Base-by-base conservation (phyloP, 2,113 vertebrate genomes). In the Pipa parva region DNA sequence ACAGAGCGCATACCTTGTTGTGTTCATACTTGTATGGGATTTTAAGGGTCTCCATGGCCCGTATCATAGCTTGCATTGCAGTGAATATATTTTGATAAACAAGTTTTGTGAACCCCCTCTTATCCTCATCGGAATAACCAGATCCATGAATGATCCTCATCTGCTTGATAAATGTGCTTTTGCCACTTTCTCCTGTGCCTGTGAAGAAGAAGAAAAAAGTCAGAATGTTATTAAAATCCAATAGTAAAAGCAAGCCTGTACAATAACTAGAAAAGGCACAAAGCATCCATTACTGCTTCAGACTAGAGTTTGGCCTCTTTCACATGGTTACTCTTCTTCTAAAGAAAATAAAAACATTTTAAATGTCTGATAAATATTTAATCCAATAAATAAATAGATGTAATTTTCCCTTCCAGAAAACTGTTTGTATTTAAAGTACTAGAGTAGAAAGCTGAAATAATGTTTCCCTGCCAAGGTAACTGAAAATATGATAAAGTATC, bases 11-110 rank as follows among this genome's bases (percentile, higher is more conserved):
- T 84, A 98, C 95, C 93, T 95, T 88, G 75, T 95, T 98, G 77
- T 90, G 76, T 62, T 94, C 90, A 55, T 89, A 88, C 78, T 90
- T 94, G 87, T 97, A 98, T 8, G 90, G 90, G 76, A 98, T 97
- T 82, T 92, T 91, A 72, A 98, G 87, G 0, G 90, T 87, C 57
- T 88, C 92, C 95, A 95, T 97, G 63, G 95, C 95, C 73, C 88
- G 91, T 80, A 97, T 92, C 94, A 98, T 97, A 73, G 95, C 84
- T 84, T 98, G 95, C 91, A 95, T 90, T 73, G 96, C 91, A 15
- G 93, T 98, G 84, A 97, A 93, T 84, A 98, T 95, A 88, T 98
- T 98, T 89, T 98, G 95, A 80, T 93, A 96, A 68, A 98, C 93
- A 77, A 98, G 67, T 80, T 90, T 91, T 54, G 88, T 95, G 87